Evolutionary conservation across 2,888 invertebrate genomes (phyloP).

Genomic region (Lycia hirtaria): DNA sequence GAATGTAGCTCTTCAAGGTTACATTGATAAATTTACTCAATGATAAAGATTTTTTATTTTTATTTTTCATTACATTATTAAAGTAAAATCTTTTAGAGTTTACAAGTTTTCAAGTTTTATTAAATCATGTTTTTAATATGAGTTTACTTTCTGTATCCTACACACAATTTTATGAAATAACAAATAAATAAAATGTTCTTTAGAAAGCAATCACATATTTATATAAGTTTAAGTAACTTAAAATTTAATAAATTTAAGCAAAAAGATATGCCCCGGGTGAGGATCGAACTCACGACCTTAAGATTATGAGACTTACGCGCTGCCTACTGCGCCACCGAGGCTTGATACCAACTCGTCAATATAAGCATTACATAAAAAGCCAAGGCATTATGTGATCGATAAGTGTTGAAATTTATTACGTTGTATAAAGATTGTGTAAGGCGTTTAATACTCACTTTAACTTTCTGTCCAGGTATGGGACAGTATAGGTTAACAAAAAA

Average conservation of each 20-base stretch:
- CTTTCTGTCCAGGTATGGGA: too few species aligned
- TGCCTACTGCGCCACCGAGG: constrained; percentile 73
- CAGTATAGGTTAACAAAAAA: too few species aligned
- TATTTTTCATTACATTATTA: background rate
- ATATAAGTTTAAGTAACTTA: background rate
- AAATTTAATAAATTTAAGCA: constrained; percentile 55
- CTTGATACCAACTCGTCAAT: constrained; percentile 1
- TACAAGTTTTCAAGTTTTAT: too few species aligned
- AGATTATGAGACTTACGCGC: constrained; percentile 96
- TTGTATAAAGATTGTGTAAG: background rate
- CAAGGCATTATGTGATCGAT: background rate
- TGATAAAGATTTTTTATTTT: background rate
- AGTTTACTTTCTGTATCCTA: too few species aligned
- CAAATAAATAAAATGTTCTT: too few species aligned
- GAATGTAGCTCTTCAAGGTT: background rate
- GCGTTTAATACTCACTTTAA: too few species aligned
- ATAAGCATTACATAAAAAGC: background rate
- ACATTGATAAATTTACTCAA: background rate
- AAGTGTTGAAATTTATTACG: background rate
- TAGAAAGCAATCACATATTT: background rate
- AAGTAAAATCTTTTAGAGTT: too few species aligned
- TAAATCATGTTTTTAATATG: too few species aligned
- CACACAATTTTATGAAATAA: too few species aligned
- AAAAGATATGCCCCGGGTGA: constrained; percentile 95
- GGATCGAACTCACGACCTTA: constrained; percentile 98